Evolutionary conservation across 2,888 invertebrate genomes (phyloP), one percentile per base, ranked within the genome.

Genomic region (Drosophila percnosoma): DNA sequence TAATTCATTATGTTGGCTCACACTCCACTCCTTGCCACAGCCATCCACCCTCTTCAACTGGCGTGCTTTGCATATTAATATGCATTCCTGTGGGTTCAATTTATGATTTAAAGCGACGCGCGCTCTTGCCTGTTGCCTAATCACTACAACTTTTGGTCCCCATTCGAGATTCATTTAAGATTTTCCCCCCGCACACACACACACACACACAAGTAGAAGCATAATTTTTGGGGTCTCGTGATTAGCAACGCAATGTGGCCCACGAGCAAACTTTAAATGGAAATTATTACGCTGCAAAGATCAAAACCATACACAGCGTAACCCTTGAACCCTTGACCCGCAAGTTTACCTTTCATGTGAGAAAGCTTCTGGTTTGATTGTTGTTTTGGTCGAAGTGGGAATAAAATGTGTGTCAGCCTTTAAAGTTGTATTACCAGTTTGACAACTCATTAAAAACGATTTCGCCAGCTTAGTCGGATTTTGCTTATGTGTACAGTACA

Each of bases 21-120:
- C 70, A 51, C 60, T 57, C 42, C 38, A 31, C 52, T n/a, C 57
- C 18, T 15, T 45, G 48, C 53, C 8, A 10, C 36, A 33, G 42
- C 21, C 21, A 31, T 51, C 59, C 36, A 24, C 58, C 33, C 53
- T 21, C 36, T n/a, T 31, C 29, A 48, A 13, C 31, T 65, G 62
- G 63, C 89, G 87, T 86, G 90, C 87, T 83, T 88, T 88, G 87
- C 90, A 90, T 86, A 88, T 83, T 90, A 86, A 90, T 85, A 69
- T 90, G 86, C 88, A 89, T 87, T 85, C 85, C 85, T 59, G 71
- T 71, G 75, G 82, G 68, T 73, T 78, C 87, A 73, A 86, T 86
- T 86, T 83, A 78, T 75, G 89, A 80, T 86, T 86, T 90, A 88
- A 88, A 78, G 83, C 73, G 75, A 45, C 52, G 29, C 27, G 36